Evolutionary conservation across 2,113 vertebrate species (phyloP), one percentile per base, ranked within the genome.

Genomic region (Rhinolophus sinicus): DNA sequence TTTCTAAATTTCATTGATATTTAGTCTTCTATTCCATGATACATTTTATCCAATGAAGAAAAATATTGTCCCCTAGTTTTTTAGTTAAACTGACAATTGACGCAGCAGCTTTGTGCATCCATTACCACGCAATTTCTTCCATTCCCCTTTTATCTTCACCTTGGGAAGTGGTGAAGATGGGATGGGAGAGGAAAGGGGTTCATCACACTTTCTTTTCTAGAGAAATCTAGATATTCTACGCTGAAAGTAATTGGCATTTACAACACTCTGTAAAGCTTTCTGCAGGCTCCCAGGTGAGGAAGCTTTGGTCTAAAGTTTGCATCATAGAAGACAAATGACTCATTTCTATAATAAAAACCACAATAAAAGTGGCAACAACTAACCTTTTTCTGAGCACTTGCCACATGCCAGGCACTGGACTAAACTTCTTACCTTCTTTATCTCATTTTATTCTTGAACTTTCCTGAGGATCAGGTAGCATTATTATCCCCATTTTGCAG

Each of bases 301-400:
- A 67, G 13, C 6, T 12, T 64, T 40, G 5, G 16, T 58, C 19
- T 26, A 89, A 92, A 64, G 7, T 58, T 64, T 54, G 76, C 6
- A 76, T 12, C 13, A 60, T 15, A 72, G 4, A 40, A 70, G 47
- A 94, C n/a, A 88, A 60, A 88, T 65, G 12, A 65, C 72, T 81
- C 8, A 14, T 92, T 97, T 81, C 26, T 60, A 30, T 72, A 56
- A 85, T 50, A 8, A 62, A 93, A 89, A 90, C 19, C 76, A 83
- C 26, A 94, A 58, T 83, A 87, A 81, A 35, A 83, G 18, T 64
- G 38, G 21, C 70, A 80, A 89, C 62, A 90, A 38, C 60, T 70
- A 64, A 40, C 10, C 11, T 54, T 72, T 69, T 60, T 56, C 6
- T 73, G 81, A 72, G 28, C 12, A 50, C 14, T 89, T 67, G 56